Base-by-base conservation (phyloP, 2,797 vertebrate species). In the Bufotes viridis region DNA sequence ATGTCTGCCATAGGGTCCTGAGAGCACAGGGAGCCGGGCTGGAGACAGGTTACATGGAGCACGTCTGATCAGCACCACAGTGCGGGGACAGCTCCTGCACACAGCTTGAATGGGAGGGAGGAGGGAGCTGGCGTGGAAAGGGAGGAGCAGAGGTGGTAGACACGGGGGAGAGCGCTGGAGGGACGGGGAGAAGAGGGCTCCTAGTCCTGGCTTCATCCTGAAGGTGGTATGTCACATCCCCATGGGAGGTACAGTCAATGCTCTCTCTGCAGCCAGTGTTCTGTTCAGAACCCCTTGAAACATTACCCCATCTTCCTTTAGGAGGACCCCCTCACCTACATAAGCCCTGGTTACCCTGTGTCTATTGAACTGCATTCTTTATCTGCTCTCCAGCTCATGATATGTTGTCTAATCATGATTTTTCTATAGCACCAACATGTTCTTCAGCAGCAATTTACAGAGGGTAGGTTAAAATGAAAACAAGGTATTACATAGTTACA, bases 1-100 rank as follows among this genome's bases (percentile, higher is more conserved):
- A 20, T 81, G 15, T 8, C 29, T 72, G 78, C 86, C 86, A 74
- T 82, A n/a, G 60, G 17, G 42, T 65, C 11, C 53, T 69, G 24
- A 67, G 22, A 81, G 12, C 5, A 7, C 42, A 70, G 49, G 53
- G 53, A 83, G 72, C 49, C 26, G 69, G 14, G 82, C 53, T 57
- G 42, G 29, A 72, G 78, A 8, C 81, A 82, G 87, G 14, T 58
- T 76, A 12, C 67, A 72, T 9, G 20, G 61, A 51, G 94, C 93
- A 91, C 93, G 93, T 94, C 93, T 93, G 93, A 93, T 94, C 94
- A 94, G 95, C 94, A 93, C 94, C 93, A 87, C 92, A 91, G 92
- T 93, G 94, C 94, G 93, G 94, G 93, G 94, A 95, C 93, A 94
- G 92, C 91, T 81, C 91, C 92, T 87, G 90, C 75, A 90, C 81